Evolutionary conservation across 1,140 invertebrate genomes (phyloP), one percentile per base, ranked within the genome.

Genomic region (Drosophila ohnishii): DNA sequence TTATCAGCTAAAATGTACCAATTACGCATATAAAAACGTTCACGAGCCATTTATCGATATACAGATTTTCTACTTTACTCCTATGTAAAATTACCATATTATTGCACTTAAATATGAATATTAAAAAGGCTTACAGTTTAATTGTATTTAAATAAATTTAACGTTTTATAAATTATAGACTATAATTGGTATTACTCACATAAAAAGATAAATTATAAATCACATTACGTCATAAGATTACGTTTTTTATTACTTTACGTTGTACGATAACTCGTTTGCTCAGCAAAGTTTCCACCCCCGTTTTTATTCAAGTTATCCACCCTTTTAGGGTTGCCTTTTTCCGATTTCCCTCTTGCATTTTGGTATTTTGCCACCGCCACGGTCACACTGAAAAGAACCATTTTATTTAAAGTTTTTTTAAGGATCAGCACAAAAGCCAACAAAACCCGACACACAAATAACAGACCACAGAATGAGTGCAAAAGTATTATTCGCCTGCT

Each of bases 401-500:
- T 77, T 65, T 82, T 73, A 65, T 75, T 70, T 83, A 75, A 67
- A 78, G 81, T 64, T 58, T 51, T 71, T 74, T 39, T 58, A 57
- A 53, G 48, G 14, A 61, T 6, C 64, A 51, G 76, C 59, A 82
- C 70, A 87, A 74, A 87, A 59, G 25, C 32, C 39, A 78, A 45
- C 5, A 74, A 65, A 75, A 62, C 16, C 10, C 11, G 22, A 39
- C 34, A 58, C 42, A 42, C 69, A 71, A 59, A 72, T 45, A 60
- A 30, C 39, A 65, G 16, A 28, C 53, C 30, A 62, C 40, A 73
- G 8, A 70, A 91, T 91, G 90, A 91, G 90, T 86, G 82, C 75
- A 77, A 91, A 91, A 90, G 94, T 95, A 65, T 93, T 98, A 73
- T 99, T 98, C 93, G 97, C 97, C 42, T 99, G 98, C 93, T 98